Percentiles rank a stretch among this genome's conserved stretches.
These are phyloP conservation scores for Microctonus hyperodae DNA, from an alignment of 2,888 invertebrate genomes.

Conservation along the genomic window DNA sequence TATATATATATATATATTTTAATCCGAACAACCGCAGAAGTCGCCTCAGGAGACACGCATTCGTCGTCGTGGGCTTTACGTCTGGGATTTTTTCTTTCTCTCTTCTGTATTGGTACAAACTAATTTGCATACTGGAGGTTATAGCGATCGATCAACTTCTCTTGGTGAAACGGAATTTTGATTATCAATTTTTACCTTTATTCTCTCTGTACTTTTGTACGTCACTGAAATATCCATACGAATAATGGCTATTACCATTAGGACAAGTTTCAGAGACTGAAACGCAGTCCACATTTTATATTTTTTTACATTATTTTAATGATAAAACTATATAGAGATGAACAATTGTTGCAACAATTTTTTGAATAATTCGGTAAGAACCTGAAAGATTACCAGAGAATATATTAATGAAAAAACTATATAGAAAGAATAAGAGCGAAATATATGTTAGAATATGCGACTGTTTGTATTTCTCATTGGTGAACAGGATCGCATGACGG, in stretches of 20 bases:
- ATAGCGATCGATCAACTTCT: conserved; percentile 12
- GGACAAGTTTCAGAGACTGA: no score
- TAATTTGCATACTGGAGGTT: conserved; percentile 8
- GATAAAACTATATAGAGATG: background rate
- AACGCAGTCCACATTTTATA: background rate
- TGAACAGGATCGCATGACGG: conserved; percentile 31
- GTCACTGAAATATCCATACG: background rate
- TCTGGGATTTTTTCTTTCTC: background rate
- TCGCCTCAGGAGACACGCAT: conserved; percentile 9
- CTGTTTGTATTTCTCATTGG: conserved; percentile 37
- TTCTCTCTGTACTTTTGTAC: background rate
- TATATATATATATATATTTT: background rate
- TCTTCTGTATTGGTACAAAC: background rate
- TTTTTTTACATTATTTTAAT: background rate
- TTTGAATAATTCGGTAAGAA: conserved; percentile 24
- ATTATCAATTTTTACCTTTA: conserved; percentile 16
- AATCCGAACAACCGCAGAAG: conserved; percentile 4
- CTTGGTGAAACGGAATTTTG: conserved; percentile 10
- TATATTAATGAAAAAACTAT: background rate
- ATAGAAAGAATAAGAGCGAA: conserved; percentile 15
- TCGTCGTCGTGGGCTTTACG: background rate
- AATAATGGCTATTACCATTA: no score
- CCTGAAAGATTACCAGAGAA: conserved; percentile 15
- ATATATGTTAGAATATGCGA: conserved; percentile 23
- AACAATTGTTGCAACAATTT: conserved; percentile 10